Percentiles rank a stretch among this genome's conserved stretches.
Conservation (phyloP, 2,797 vertebrate genomes). For the Crotalus adamanteus region DNA sequence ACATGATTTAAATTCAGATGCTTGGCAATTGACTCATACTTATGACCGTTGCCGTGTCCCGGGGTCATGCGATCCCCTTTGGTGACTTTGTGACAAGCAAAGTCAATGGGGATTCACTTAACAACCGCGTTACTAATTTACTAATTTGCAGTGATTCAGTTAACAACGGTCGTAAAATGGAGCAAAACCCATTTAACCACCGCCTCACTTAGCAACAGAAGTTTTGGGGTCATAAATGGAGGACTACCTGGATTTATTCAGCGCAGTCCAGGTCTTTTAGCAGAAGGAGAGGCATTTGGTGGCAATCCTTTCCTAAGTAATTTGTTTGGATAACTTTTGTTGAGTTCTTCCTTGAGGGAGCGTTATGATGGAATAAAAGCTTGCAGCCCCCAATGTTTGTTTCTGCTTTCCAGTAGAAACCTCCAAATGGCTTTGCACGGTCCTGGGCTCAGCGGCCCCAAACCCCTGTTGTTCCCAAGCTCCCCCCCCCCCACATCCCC, state of each 20-base stretch:
- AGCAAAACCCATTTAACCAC: background rate
- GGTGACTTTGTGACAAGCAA: background rate
- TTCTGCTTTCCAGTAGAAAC: constrained; percentile 30
- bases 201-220: background rate
- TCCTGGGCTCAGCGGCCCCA: rapidly evolving
- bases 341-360: constrained; percentile 30
- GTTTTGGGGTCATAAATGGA: background rate
- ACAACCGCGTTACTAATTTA: background rate
- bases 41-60: background rate
- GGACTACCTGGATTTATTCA: background rate
- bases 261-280: background rate
- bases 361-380: constrained; percentile 48
- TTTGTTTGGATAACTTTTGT: constrained; percentile 43
- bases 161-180: background rate
- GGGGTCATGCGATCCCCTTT: too few species aligned
- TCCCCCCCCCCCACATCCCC: too few species aligned
- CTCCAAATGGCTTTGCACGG: constrained; percentile 11
- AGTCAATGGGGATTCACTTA: background rate
- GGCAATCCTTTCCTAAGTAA: constrained; percentile 21
- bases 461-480: constrained; percentile 23
- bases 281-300: constrained; percentile 37
- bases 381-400: background rate
- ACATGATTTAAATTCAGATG: background rate
- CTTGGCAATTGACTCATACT: background rate
- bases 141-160: background rate